phyloP scores from a whole-genome alignment of 2,888 invertebrate species.

The Philaethria dido region DNA sequence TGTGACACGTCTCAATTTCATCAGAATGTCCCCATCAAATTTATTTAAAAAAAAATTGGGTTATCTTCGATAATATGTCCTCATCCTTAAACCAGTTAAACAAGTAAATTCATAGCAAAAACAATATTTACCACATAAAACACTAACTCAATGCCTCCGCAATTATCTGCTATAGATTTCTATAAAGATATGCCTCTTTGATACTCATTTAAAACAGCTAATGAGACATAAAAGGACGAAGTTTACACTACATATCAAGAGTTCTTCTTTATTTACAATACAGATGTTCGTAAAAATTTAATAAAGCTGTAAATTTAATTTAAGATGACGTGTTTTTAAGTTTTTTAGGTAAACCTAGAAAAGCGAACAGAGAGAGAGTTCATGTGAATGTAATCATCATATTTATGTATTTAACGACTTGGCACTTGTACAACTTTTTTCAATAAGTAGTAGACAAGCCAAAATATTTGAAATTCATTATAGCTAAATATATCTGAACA shows the following conservation, averaged over 20 bases:
- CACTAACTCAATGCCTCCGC: conserved; percentile 29
- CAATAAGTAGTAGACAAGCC: no score
- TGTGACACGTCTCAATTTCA: no score
- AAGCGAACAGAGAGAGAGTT: neutral
- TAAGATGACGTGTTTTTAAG: neutral
- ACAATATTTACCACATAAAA: conserved; percentile 29
- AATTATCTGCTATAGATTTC: conserved; percentile 37
- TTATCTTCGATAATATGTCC: neutral
- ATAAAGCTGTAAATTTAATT: conserved; percentile 24
- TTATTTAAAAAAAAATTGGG: neutral
- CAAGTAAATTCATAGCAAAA: conserved; percentile 25
- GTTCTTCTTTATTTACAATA: conserved; percentile 19
- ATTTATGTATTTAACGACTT: no score
- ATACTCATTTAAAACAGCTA: conserved; percentile 30
- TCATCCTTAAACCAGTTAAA: conserved; percentile 20
- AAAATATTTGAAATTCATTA: no score
- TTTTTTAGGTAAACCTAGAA: neutral
- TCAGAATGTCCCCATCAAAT: no score
- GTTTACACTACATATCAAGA: conserved; percentile 39
- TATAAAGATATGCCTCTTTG: conserved; percentile 31
- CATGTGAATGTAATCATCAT: neutral
- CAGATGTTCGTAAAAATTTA: conserved; percentile 15
- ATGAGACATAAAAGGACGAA: conserved; percentile 31
- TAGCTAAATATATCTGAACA: no score
- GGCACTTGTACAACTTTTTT: no score